A percentile compares a stretch with the other conserved stretches of the same genome.
These are phyloP conservation scores for Drosophila mercatorum DNA, from an alignment of 2,888 invertebrate genomes.

Conservation along the genomic window DNA sequence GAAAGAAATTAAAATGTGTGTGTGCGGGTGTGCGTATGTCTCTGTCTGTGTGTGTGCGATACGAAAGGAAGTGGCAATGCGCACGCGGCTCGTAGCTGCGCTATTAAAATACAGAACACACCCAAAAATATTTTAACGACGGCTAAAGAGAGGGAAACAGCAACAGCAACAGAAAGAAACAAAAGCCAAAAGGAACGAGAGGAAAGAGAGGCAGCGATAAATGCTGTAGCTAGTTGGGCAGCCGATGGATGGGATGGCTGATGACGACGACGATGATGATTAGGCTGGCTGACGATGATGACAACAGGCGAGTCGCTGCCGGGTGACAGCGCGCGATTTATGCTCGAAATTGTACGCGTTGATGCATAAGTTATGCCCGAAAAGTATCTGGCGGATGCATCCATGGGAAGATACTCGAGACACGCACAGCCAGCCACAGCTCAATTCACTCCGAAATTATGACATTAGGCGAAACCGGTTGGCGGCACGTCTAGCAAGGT, in stretches of 20 bases:
- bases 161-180: conserved; percentile 19
- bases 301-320: conserved; percentile 43
- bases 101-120: conserved; percentile 81
- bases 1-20: conserved; percentile 66
- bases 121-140: conserved; percentile 79
- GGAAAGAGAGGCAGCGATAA: conserved; percentile 23
- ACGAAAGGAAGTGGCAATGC: conserved; percentile 72
- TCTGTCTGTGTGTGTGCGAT: conserved; percentile 39
- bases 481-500: neutral
- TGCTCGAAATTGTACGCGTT: conserved; percentile 77
- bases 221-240: conserved; percentile 44
- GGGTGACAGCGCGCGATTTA: conserved; percentile 75
- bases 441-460: conserved; percentile 32
- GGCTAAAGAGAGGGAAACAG: conserved; percentile 40
- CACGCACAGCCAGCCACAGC: conserved; percentile 28
- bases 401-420: conserved; percentile 38
- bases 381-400: conserved; percentile 64
- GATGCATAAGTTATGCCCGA: conserved; percentile 74
- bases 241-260: conserved; percentile 36
- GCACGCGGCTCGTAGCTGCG: conserved; percentile 64
- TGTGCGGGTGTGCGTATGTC: conserved; percentile 23
- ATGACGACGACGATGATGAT: conserved; percentile 15
- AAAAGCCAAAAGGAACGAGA: conserved; percentile 15
- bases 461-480: conserved; percentile 49
- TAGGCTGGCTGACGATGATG: conserved; percentile 37